A percentile compares a stretch with the other conserved stretches of the same genome.
These are phyloP conservation scores for Zonotrichia leucophrys DNA, from an alignment of 2,113 vertebrate species.

Conservation along the genomic window DNA sequence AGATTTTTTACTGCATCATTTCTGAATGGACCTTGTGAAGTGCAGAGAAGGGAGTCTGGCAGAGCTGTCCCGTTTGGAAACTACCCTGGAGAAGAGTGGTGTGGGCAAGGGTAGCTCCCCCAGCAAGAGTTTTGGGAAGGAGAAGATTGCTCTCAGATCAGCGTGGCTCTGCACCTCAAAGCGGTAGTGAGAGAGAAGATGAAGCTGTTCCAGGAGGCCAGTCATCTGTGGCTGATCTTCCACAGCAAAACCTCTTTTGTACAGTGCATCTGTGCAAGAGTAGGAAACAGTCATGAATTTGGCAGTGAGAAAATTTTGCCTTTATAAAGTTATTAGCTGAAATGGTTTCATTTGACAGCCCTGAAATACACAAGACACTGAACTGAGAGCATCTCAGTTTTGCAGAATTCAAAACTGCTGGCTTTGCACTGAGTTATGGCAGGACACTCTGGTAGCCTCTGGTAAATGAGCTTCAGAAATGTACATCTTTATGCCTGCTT, in stretches of 20 bases:
- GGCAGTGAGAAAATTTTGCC: not conserved
- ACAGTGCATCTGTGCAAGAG: not conserved
- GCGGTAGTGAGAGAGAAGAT: not conserved
- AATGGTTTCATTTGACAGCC: not conserved
- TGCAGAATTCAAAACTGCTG: not conserved
- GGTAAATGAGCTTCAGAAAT: not conserved
- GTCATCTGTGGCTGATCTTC: not conserved
- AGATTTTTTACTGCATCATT: not conserved
- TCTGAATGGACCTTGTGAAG: not conserved
- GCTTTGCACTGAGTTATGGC: not conserved
- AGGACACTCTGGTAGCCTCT: not conserved
- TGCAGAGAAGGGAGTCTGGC: not conserved
- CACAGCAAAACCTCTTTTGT: not conserved
- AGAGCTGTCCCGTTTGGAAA: not conserved
- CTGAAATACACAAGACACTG: not conserved
- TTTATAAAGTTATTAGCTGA: not conserved
- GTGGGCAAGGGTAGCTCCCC: fast-evolving
- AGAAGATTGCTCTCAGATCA: not conserved
- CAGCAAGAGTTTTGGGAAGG: not conserved
- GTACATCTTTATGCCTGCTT: not conserved
- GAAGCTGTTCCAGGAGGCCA: not conserved
- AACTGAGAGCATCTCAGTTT: not conserved
- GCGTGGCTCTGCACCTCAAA: not conserved
- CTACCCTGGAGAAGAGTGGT: fast-evolving
- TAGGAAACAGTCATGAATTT: not conserved